Evolutionary conservation across 2,888 invertebrate species (phyloP).

Genomic region (Rotaria macrura): DNA sequence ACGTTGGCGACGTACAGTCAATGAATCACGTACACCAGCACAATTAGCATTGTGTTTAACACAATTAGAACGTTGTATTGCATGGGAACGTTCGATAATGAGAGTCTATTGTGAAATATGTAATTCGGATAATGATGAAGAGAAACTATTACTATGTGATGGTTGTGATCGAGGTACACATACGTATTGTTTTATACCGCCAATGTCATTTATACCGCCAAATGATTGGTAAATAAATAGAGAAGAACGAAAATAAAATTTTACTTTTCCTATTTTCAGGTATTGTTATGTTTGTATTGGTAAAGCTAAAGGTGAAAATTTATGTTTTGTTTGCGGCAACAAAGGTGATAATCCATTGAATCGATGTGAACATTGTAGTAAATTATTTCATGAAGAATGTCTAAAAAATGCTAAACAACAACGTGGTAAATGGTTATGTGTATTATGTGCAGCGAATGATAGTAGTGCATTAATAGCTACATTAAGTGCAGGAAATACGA

Average conservation of each 20-base stretch:
- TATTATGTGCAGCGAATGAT: background rate
- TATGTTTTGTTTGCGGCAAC: constrained; percentile 31
- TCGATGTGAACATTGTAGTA: constrained; percentile 29
- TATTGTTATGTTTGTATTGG: constrained; percentile 77
- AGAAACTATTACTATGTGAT: constrained; percentile 82
- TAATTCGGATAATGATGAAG: constrained; percentile 86
- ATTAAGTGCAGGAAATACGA: background rate
- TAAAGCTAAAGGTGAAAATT: constrained; percentile 42
- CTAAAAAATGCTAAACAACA: constrained; percentile 25
- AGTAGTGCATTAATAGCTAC: background rate
- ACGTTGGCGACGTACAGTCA: constrained; percentile 76
- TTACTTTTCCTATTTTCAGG: constrained; percentile 45
- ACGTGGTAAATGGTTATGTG: constrained; percentile 19
- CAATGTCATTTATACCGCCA: background rate
- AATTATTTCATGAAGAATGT: constrained; percentile 31
- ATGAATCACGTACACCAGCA: constrained; percentile 71
- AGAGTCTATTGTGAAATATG: constrained; percentile 98
- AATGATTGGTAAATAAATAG: background rate
- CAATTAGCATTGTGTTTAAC: constrained; percentile 80
- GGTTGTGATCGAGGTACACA: constrained; percentile 96
- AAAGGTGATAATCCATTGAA: constrained; percentile 18
- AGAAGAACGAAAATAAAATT: background rate
- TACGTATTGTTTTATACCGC: constrained; percentile 83
- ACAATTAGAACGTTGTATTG: constrained; percentile 75
- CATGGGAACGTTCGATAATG: constrained; percentile 99